Evolutionary conservation across 2,888 invertebrate genomes (phyloP).

Genomic region (Mongoloraphidia duomilia): DNA sequence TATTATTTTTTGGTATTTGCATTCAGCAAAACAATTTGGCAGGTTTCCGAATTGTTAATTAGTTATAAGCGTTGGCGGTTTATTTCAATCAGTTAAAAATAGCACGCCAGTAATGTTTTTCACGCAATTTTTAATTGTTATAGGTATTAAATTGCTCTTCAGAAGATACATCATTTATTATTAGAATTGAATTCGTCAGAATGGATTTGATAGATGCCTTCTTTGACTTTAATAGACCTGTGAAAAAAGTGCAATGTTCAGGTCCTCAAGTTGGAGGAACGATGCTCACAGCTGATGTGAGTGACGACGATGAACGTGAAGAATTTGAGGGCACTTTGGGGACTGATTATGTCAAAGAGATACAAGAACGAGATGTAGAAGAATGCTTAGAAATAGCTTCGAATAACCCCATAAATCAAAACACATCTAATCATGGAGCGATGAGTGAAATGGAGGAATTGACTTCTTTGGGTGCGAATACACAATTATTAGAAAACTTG

Average conservation of each 20-base stretch:
- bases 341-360: slow-evolving; percentile 20
- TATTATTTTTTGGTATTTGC: too few species aligned
- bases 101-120: too few species aligned
- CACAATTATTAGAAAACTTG: slow-evolving; percentile 11
- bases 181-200: neutral
- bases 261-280: slow-evolving; percentile 11
- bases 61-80: too few species aligned
- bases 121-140: too few species aligned
- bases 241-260: slow-evolving; percentile 6
- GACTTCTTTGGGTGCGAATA: slow-evolving; percentile 9
- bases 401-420: slow-evolving; percentile 5
- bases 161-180: neutral
- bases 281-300: slow-evolving; percentile 2
- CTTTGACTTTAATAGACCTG: slow-evolving; percentile 10
- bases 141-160: neutral
- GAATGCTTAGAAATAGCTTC: slow-evolving; percentile 16
- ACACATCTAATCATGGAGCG: slow-evolving; percentile 4
- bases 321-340: slow-evolving; percentile 4
- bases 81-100: too few species aligned
- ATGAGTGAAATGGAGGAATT: slow-evolving; percentile 4
- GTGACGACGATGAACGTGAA: slow-evolving; percentile 11
- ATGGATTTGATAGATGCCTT: slow-evolving; percentile 12
- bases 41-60: too few species aligned
- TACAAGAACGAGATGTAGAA: slow-evolving; percentile 20
- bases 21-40: too few species aligned